Evolutionary conservation across 1,140 invertebrate genomes (phyloP), one percentile per base, ranked within the genome.

Genomic region (Conopomorpha cramerella): DNA sequence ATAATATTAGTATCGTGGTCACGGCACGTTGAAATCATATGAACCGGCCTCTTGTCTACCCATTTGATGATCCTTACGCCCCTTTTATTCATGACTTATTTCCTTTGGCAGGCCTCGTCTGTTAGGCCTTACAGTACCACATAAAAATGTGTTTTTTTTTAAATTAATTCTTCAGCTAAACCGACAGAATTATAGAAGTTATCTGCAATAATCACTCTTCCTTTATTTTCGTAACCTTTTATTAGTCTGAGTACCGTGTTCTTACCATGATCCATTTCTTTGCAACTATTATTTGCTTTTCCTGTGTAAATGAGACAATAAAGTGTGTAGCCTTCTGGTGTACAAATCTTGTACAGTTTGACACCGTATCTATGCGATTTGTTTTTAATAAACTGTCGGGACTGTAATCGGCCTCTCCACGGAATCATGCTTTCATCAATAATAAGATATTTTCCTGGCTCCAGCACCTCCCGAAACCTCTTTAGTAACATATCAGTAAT

Each of bases 361-460:
- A 76, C 55, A 11, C 63, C 66, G 46, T 60, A 74, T 51, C 65
- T 72, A 38, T 65, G 56, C 4, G 41, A 17, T 45, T 72, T 76
- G 38, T 61, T 52, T 40, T 49, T 51, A 19, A 68, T 53, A 40
- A 76, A 72, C 35, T 74, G 64, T 6, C 46, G 39, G 34, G 62
- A 72, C 43, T 38, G 35, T n/a, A 78, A 45, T 27, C 61, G 39
- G 7, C 64, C 64, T 36, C 52, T 42, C 49, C 65, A 77, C 2
- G 65, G 62, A 15, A 77, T 49, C 46, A 76, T 54, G 1, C 48
- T 51, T 52, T 77, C 66, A 42, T 77, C 62, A 16, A 73, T 62
- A 27, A 55, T 51, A 15, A 77, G 26, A 27, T 46, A 42, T 46
- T 61, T 43, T 7, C 42, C 42, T 13, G 63, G 55, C 2, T 38